These are phyloP conservation scores for Dryoscopus gambensis DNA, from an alignment of 2,113 vertebrate species.

Conservation along the genomic window DNA sequence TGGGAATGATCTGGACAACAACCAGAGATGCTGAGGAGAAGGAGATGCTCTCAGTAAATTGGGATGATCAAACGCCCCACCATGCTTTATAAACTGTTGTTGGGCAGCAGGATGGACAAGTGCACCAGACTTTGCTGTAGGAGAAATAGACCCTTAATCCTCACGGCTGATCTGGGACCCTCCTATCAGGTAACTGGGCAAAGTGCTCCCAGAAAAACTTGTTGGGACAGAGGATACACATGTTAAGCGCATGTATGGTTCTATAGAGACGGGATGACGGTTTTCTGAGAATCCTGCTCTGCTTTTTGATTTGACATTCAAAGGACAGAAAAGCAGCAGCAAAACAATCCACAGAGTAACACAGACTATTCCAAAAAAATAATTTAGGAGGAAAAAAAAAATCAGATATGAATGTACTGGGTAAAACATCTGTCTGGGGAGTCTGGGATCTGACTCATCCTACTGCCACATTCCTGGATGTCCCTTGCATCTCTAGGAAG, in stretches of 20 bases:
- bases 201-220: background rate
- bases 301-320: background rate
- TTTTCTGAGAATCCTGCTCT: background rate
- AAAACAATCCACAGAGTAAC: background rate
- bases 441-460: background rate
- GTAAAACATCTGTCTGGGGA: background rate
- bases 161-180: background rate
- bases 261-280: background rate
- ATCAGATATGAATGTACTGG: background rate
- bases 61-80: background rate
- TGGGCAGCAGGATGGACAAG: background rate
- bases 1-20: background rate
- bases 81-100: rapidly evolving
- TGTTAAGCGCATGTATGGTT: rapidly evolving
- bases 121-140: rapidly evolving
- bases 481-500: background rate
- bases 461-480: background rate
- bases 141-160: background rate
- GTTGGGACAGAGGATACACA: background rate
- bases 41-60: background rate
- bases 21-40: background rate
- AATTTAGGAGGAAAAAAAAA: background rate
- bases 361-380: background rate
- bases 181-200: background rate
- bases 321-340: background rate